These are phyloP conservation scores for Colius striatus DNA, from an alignment of 2,113 vertebrate genomes.

Conservation along the genomic window DNA sequence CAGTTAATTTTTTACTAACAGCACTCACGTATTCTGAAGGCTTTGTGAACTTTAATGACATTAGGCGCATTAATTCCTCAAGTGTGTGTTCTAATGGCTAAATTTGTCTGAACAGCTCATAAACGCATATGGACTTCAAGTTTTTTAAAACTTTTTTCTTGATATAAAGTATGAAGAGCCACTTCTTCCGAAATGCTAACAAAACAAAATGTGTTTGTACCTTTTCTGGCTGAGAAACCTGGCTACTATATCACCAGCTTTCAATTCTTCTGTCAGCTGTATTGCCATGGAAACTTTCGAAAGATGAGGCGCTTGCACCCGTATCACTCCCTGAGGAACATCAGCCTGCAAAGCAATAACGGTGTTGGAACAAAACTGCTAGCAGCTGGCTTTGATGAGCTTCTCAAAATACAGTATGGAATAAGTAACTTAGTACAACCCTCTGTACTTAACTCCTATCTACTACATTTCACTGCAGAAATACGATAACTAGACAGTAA, in stretches of 20 bases:
- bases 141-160: not conserved
- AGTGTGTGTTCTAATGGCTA: not conserved
- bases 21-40: not conserved
- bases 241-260: conserved; percentile 88
- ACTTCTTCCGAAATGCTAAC: not conserved
- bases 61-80: not conserved
- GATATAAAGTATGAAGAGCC: not conserved
- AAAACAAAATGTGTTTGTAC: conserved; percentile 70
- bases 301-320: conserved; percentile 95
- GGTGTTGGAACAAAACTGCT: conserved; percentile 72
- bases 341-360: conserved; percentile 82
- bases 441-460: conserved; percentile 48
- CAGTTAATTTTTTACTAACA: not conserved
- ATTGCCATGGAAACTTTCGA: conserved; percentile 96
- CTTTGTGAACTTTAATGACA: not conserved
- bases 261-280: conserved; percentile 92
- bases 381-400: conserved; percentile 64
- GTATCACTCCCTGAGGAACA: conserved; percentile 88
- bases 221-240: conserved; percentile 95
- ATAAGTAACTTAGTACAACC: conserved; percentile 44
- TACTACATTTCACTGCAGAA: conserved; percentile 63
- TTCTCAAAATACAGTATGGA: conserved; percentile 44
- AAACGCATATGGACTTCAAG: not conserved
- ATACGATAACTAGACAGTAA: conserved; percentile 49
- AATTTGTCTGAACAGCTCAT: not conserved